Percentiles rank a stretch among this genome's conserved stretches.
Conservation (phyloP, 2,113 vertebrate genomes). For the Psittacus erithacus region DNA sequence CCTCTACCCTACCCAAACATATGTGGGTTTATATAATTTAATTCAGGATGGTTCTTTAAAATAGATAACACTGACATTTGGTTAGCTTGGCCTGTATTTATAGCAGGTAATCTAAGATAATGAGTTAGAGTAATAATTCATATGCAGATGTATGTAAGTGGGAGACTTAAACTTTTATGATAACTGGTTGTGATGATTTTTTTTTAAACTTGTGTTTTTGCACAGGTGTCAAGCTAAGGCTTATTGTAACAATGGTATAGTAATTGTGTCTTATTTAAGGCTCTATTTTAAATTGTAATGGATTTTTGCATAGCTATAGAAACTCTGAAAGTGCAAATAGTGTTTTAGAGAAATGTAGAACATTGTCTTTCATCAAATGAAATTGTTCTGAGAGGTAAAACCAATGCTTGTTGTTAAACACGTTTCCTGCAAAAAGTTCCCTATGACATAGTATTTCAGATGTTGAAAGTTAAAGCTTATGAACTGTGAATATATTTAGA, state of each 20-base stretch:
- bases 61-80: neutral
- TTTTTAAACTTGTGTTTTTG: neutral
- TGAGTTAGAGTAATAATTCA: neutral
- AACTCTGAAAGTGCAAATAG: neutral
- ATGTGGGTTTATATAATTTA: neutral
- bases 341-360: neutral
- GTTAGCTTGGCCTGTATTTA: neutral
- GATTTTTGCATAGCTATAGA: neutral
- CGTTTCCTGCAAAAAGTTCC: neutral
- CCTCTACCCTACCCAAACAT: neutral
- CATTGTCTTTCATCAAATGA: neutral
- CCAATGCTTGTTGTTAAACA: neutral
- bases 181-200: neutral
- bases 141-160: neutral
- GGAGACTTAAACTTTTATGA: neutral
- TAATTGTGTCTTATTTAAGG: neutral
- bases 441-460: neutral
- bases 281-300: neutral
- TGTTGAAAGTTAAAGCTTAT: neutral
- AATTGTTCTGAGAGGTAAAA: constrained; percentile 14
- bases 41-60: neutral
- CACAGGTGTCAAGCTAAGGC: neutral
- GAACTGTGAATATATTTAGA: neutral
- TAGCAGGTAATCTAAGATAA: neutral
- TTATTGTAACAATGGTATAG: neutral